Base-by-base conservation (phyloP, 1,140 invertebrate species). In the Hylyphantes graminicola region DNA sequence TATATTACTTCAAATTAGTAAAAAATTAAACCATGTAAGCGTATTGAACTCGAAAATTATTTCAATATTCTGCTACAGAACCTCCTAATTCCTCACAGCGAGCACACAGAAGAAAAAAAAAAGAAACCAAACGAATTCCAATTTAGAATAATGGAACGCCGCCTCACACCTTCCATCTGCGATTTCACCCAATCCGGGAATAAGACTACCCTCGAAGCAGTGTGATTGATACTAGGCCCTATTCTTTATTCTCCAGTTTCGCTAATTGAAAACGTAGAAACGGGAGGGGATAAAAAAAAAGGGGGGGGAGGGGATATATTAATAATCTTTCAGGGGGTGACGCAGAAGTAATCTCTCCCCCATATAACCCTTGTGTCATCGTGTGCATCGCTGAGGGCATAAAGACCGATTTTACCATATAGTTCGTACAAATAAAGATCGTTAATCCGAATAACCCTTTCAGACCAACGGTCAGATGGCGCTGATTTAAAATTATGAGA, bases 181-280 rank as follows among this genome's bases (percentile, higher is more conserved):
- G n/a, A 48, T 10, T 19, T n/a, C 67, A 48, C 67, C 67, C 11
- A 19, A 70, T 70, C 67, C 35, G 35, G 35, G 35, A n/a, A 65
- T 19, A 21, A 65, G 21, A 65, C 64, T 21, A n/a, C 12, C 64
- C 51, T 55, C 35, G 35, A 65, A 78, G 54, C 61, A 65, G 61
- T 61, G 15, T 78, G 64, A 78, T 65, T 67, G 76, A 81, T 73
- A 81, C 35, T 48, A 57, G 72, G 78, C 67, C 72, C 67, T 48
- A 54, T 50, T 72, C 78, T 81, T 68, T 51, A 72, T 81, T 81
- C 78, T 50, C 51, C 13, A 67, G 68, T 72, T 81, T 81, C 65
- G 78, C 78, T 81, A 81, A 81, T 81, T 81, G 78, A 81, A 81
- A 81, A 76, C 35, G 15, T 48, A 17, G 19, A n/a, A 70, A 50